phyloP scores from a whole-genome alignment of 2,888 invertebrate genomes.

The Gortyna flavago region DNA sequence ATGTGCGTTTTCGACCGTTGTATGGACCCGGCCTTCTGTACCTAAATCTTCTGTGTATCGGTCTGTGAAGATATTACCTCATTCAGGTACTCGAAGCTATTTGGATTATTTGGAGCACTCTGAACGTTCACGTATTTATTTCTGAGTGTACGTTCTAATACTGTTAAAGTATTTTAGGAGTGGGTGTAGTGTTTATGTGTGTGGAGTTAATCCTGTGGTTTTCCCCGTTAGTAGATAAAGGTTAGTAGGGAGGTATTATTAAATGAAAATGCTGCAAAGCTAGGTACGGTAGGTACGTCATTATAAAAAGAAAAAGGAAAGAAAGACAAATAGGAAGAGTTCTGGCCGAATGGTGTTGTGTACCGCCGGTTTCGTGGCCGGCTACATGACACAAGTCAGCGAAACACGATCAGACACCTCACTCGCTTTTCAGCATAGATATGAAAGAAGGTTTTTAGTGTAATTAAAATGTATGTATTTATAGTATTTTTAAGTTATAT shows the following conservation, averaged over 20 bases:
- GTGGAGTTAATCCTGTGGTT: neutral
- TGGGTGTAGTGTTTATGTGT: neutral
- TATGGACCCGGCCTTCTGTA: neutral
- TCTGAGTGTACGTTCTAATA: slow-evolving; percentile 9
- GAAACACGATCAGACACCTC: no score
- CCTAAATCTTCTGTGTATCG: slow-evolving; percentile 1
- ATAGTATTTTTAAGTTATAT: no score
- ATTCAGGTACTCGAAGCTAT: slow-evolving; percentile 39
- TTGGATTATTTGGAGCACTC: slow-evolving; percentile 39
- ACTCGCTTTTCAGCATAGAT: no score
- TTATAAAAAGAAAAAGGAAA: no score
- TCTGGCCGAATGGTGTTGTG: no score
- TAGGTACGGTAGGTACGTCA: no score
- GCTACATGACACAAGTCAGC: no score
- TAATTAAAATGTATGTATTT: no score
- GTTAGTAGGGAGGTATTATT: neutral
- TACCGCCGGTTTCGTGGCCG: no score
- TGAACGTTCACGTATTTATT: slow-evolving; percentile 21
- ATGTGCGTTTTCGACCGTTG: neutral
- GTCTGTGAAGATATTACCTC: slow-evolving; percentile 49
- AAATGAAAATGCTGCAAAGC: neutral
- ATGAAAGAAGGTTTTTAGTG: no score
- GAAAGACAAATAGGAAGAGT: no score
- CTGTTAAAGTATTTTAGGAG: slow-evolving; percentile 5
- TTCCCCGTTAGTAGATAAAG: neutral